Conservation (phyloP, 2,797 vertebrate genomes). For the Synaphobranchus kaupii region DNA sequence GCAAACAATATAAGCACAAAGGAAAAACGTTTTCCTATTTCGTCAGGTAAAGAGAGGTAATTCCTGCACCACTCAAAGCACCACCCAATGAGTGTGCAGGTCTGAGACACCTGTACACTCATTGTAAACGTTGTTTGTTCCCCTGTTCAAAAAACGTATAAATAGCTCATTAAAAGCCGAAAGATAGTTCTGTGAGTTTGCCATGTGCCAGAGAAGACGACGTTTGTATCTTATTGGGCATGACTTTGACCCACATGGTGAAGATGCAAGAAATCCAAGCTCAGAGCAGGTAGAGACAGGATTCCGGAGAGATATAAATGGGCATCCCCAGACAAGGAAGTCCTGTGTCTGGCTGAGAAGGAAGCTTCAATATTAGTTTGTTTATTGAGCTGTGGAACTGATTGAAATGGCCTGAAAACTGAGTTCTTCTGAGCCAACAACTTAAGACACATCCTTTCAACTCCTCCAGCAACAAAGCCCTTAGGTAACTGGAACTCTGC, state of each 20-base stretch:
- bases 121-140: not conserved
- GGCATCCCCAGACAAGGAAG: not conserved
- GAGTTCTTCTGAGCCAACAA: not conserved
- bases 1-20: not conserved
- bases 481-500: not conserved
- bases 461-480: not conserved
- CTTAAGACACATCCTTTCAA: not conserved
- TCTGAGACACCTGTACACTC: not conserved
- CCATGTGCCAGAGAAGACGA: not conserved
- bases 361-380: slow-evolving; percentile 7
- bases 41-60: not conserved
- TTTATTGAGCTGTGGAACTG: slow-evolving; percentile 6
- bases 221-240: not conserved
- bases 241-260: not conserved
- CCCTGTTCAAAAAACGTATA: not conserved
- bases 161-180: not conserved
- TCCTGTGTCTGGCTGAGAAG: slow-evolving; percentile 13
- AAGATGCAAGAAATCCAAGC: not conserved
- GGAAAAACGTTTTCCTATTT: not conserved
- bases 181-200: not conserved
- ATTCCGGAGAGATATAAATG: not conserved
- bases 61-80: not conserved
- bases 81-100: not conserved
- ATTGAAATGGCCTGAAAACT: slow-evolving; percentile 10
- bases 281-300: not conserved